phyloP scores from a whole-genome alignment of 1,140 invertebrate species.

The Artemia franciscana region DNA sequence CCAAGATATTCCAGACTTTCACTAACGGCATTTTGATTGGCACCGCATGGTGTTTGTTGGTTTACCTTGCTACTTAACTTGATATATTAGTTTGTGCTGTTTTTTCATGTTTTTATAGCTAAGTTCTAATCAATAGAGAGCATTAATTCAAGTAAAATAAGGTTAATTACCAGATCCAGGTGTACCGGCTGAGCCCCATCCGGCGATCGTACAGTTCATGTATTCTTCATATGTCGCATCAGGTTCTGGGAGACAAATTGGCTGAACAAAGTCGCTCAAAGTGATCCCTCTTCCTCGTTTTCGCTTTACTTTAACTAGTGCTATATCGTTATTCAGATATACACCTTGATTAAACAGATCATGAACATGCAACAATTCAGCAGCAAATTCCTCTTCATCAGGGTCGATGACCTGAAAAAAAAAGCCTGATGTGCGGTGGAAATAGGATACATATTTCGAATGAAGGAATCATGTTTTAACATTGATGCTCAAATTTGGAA shows the following conservation, averaged over 20 bases:
- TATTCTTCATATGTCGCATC: constrained; percentile 26
- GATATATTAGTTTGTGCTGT: too few relatives aligned
- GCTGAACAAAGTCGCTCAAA: constrained; percentile 40
- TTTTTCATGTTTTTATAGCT: too few relatives aligned
- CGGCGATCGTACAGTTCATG: constrained; percentile 47
- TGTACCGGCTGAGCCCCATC: constrained; percentile 42
- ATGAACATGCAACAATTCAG: constrained; percentile 40
- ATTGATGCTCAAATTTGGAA: too few relatives aligned
- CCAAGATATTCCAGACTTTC: too few relatives aligned
- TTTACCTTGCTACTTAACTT: too few relatives aligned
- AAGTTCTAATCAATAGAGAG: too few relatives aligned
- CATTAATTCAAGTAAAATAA: too few relatives aligned
- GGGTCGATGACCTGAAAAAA: constrained; percentile 27
- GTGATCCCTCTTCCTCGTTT: constrained; percentile 31
- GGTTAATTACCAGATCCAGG: constrained; percentile 27
- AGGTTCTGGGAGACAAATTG: constrained; percentile 40
- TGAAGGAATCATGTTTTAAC: too few relatives aligned
- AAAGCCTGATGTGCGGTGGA: too few relatives aligned
- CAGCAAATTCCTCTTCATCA: constrained; percentile 35
- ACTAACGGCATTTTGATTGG: too few relatives aligned
- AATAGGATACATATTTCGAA: too few relatives aligned
- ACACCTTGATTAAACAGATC: constrained; percentile 34
- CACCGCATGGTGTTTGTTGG: too few relatives aligned
- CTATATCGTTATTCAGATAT: constrained; percentile 48
- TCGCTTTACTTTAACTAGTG: constrained; percentile 31